These are phyloP conservation scores for Parnassius orleans DNA, from an alignment of 2,888 invertebrate species.

Conservation along the genomic window DNA sequence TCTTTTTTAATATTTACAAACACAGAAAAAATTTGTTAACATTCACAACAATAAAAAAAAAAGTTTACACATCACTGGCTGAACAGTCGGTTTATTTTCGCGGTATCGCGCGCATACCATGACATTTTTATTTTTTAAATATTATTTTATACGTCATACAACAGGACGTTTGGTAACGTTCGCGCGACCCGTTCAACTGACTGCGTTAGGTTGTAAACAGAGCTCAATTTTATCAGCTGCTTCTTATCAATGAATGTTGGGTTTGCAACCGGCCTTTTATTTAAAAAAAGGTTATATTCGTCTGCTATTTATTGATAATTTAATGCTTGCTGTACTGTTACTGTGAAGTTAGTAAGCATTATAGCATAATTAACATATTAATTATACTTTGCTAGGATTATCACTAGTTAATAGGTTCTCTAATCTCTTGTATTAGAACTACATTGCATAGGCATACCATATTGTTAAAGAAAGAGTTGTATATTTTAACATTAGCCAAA, in stretches of 20 bases:
- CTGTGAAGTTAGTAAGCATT: too few species aligned
- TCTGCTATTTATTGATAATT: slow-evolving; percentile 6
- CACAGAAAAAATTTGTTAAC: slow-evolving; percentile 3
- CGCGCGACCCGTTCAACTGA: slow-evolving; percentile 16
- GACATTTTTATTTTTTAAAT: slow-evolving; percentile 14
- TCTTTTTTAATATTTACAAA: slow-evolving; percentile 10
- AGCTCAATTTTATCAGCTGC: slow-evolving; percentile 16
- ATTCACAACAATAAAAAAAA: slow-evolving; percentile 6
- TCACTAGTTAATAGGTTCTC: too few species aligned
- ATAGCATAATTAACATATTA: too few species aligned
- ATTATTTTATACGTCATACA: neutral
- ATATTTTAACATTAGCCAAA: too few species aligned
- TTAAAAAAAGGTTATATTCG: slow-evolving; percentile 1
- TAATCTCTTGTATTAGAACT: too few species aligned
- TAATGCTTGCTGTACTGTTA: too few species aligned
- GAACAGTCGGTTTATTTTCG: slow-evolving; percentile 8
- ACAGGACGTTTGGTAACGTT: slow-evolving; percentile 13
- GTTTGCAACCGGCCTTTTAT: slow-evolving; percentile 17
- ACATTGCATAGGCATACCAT: too few species aligned
- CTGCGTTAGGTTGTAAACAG: slow-evolving; percentile 19
- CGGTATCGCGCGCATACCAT: slow-evolving; percentile 18
- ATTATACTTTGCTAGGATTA: too few species aligned
- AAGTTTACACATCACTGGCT: neutral
- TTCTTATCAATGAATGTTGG: slow-evolving; percentile 18
- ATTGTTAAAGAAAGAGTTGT: too few species aligned